Conservation (phyloP, 2,113 vertebrate species). For the Cairina moschata region DNA sequence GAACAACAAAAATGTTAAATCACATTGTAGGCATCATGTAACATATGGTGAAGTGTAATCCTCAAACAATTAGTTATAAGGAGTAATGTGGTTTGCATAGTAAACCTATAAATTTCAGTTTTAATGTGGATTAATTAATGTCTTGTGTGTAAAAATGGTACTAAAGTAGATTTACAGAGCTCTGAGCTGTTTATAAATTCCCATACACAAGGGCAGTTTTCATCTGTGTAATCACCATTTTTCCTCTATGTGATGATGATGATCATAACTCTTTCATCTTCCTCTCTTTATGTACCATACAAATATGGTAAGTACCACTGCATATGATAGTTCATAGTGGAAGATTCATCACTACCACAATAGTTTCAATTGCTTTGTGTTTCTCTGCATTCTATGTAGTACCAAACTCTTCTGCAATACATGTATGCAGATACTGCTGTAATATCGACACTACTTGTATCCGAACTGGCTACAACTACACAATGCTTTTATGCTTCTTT, state of each 20-base stretch:
- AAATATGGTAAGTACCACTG: constrained; percentile 7
- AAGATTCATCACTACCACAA: neutral
- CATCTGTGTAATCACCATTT: neutral
- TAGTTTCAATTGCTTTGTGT: neutral
- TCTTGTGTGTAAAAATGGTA: neutral
- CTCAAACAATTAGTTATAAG: neutral
- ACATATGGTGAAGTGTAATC: neutral
- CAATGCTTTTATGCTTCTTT: neutral
- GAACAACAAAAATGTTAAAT: neutral
- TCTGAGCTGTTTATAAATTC: neutral
- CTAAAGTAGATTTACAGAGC: neutral
- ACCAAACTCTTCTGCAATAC: neutral
- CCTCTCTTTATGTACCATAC: neutral
- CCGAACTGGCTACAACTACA: neutral
- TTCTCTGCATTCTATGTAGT: neutral
- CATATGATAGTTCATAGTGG: neutral
- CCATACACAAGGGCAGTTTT: neutral
- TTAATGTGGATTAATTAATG: neutral
- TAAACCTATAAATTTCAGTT: neutral
- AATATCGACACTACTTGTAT: neutral
- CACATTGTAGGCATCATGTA: accelerated
- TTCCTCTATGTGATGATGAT: neutral
- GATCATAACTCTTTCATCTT: neutral
- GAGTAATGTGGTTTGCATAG: neutral
- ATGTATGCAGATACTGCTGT: neutral